These are phyloP conservation scores for Pogonomyrmex barbatus DNA, from an alignment of 1,140 invertebrate genomes.

Conservation along the genomic window DNA sequence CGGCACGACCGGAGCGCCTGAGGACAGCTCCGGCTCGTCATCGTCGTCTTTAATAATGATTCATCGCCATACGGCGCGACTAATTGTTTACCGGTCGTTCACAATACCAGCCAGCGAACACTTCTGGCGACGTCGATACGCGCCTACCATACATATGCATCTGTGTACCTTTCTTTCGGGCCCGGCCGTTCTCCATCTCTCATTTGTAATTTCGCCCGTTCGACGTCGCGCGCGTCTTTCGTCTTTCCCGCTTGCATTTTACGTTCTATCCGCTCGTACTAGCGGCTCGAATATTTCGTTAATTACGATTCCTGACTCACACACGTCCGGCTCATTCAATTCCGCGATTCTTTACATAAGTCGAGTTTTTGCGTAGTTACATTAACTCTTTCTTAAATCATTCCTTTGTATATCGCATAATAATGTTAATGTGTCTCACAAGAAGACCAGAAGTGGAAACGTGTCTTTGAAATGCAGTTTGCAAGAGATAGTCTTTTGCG, in stretches of 20 bases:
- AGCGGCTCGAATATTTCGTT: constrained; percentile 24
- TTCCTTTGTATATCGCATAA: neutral
- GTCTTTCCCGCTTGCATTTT: constrained; percentile 35
- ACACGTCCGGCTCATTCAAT: constrained; percentile 1
- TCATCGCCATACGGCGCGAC: constrained; percentile 76
- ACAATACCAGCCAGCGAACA: constrained; percentile 63
- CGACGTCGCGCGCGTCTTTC: constrained; percentile 43
- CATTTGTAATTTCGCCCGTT: constrained; percentile 62
- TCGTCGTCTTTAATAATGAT: constrained; percentile 77
- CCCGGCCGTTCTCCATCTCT: constrained; percentile 54
- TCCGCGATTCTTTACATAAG: constrained; percentile 22
- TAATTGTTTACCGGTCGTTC: constrained; percentile 76
- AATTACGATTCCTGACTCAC: constrained; percentile 20
- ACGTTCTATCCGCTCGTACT: neutral
- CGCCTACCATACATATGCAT: constrained; percentile 65
- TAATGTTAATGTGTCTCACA: too few relatives aligned
- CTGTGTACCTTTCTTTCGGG: constrained; percentile 62
- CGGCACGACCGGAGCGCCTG: constrained; percentile 62
- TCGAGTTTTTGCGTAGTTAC: neutral
- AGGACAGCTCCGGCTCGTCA: constrained; percentile 69
- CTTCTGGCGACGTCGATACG: constrained; percentile 63
- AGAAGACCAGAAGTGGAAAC: too few relatives aligned
- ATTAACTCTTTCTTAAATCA: neutral
- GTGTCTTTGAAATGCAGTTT: too few relatives aligned
- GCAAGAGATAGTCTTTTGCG: too few relatives aligned